phyloP scores from a whole-genome alignment of 2,888 invertebrate species.

The Lamellibrachia columna region DNA sequence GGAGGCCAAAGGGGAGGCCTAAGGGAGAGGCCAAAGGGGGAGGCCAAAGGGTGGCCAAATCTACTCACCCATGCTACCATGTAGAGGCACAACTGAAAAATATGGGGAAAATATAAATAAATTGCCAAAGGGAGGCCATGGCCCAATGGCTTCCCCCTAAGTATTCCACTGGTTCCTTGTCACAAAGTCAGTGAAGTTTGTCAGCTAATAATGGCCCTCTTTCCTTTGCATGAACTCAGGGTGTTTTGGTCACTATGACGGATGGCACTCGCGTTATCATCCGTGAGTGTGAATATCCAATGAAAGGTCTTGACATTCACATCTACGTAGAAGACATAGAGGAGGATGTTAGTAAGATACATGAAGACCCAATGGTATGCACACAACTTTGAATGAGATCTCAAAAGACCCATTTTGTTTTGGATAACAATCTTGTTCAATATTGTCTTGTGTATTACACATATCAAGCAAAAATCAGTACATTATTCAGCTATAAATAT shows the following conservation, averaged over 20 bases:
- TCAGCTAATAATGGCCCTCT: background rate
- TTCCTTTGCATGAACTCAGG: background rate
- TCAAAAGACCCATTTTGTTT: background rate
- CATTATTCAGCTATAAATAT: background rate
- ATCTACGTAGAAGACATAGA: slow-evolving; percentile 12
- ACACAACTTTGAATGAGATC: background rate
- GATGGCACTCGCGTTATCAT: slow-evolving; percentile 2
- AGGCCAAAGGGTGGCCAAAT: no score
- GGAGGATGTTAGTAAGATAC: background rate
- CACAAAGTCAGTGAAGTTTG: background rate
- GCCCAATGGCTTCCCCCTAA: no score
- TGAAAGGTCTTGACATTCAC: background rate
- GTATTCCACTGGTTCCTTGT: no score
- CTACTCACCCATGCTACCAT: no score
- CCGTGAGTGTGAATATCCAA: background rate
- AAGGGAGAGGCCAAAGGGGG: no score
- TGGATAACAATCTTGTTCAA: background rate
- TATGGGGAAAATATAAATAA: no score
- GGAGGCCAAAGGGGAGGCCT: no score
- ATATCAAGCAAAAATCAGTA: background rate
- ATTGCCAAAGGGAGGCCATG: no score
- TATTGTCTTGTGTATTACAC: background rate
- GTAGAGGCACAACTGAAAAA: no score
- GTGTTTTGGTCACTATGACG: background rate
- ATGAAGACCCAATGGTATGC: background rate